Conservation (phyloP, 2,888 invertebrate species). For the Brassicogethes aeneus region DNA sequence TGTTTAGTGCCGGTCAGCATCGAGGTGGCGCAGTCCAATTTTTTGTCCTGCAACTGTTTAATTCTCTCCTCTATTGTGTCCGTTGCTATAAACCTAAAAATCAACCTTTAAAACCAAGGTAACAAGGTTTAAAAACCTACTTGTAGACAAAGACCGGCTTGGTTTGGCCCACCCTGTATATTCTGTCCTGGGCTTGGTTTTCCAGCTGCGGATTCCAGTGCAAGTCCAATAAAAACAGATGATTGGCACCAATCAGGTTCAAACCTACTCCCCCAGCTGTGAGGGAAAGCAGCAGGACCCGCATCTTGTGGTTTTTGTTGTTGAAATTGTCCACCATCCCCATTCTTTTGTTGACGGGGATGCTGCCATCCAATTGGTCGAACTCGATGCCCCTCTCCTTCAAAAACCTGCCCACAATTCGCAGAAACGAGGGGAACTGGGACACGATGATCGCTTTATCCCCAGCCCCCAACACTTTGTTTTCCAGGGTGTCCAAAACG, state of each 20-base stretch:
- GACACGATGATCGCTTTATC: slow-evolving; percentile 84
- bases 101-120: slow-evolving; percentile 4
- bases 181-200: slow-evolving; percentile 87
- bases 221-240: slow-evolving; percentile 80
- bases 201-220: slow-evolving; percentile 98
- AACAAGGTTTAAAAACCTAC: slow-evolving; percentile 39
- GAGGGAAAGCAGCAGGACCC: slow-evolving; percentile 74
- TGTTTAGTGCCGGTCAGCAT: slow-evolving; percentile 66
- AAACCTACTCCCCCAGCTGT: slow-evolving; percentile 93
- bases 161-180: slow-evolving; percentile 84
- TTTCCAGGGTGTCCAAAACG: slow-evolving; percentile 28
- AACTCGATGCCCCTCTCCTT: slow-evolving; percentile 43
- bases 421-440: slow-evolving; percentile 82
- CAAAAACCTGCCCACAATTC: slow-evolving; percentile 62
- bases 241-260: slow-evolving; percentile 87
- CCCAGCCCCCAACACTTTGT: slow-evolving; percentile 42
- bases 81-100: slow-evolving; percentile 64
- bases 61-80: slow-evolving; percentile 88
- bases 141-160: slow-evolving; percentile 76
- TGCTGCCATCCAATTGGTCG: slow-evolving; percentile 64
- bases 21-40: slow-evolving; percentile 65
- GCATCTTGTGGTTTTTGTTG: slow-evolving; percentile 45
- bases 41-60: slow-evolving; percentile 67
- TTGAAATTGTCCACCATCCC: slow-evolving; percentile 66
- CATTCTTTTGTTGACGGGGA: slow-evolving; percentile 63